Evolutionary conservation across 2,113 vertebrate species (phyloP).

Genomic region (Xiphophorus maculatus): DNA sequence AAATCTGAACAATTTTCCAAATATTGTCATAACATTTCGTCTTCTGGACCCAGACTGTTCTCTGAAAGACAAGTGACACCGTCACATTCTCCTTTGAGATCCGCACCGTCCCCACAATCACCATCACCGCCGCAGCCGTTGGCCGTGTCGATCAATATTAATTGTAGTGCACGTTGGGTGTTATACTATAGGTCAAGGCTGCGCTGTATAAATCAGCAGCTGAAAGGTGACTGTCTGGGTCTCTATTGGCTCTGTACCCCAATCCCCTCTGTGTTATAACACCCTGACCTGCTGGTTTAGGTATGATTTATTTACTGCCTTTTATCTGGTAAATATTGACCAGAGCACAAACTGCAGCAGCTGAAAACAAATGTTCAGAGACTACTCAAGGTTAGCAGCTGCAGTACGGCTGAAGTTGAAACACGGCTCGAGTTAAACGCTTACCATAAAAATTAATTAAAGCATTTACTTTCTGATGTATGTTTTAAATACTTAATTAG

Average conservation of each 20-base stretch:
- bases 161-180: slow-evolving; percentile 65
- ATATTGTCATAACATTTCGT: neutral
- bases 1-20: neutral
- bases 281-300: slow-evolving; percentile 45
- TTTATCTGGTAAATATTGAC: slow-evolving; percentile 70
- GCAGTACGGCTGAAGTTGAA: neutral
- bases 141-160: slow-evolving; percentile 71
- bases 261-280: slow-evolving; percentile 48
- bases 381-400: slow-evolving; percentile 5
- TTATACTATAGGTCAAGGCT: slow-evolving; percentile 69
- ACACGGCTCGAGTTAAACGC: neutral
- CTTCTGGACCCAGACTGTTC: neutral
- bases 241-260: slow-evolving; percentile 47
- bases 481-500: neutral
- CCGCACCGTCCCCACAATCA: slow-evolving; percentile 23
- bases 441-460: slow-evolving; percentile 10
- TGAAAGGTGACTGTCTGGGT: slow-evolving; percentile 72
- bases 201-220: slow-evolving; percentile 71
- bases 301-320: slow-evolving; percentile 68
- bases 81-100: slow-evolving; percentile 37
- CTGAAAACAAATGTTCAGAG: slow-evolving; percentile 19
- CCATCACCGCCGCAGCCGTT: slow-evolving; percentile 33
- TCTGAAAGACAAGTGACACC: slow-evolving; percentile 17
- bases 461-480: neutral
- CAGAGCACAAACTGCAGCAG: slow-evolving; percentile 24